Conservation (phyloP, 2,113 vertebrate genomes). For the Elachura formosa region DNA sequence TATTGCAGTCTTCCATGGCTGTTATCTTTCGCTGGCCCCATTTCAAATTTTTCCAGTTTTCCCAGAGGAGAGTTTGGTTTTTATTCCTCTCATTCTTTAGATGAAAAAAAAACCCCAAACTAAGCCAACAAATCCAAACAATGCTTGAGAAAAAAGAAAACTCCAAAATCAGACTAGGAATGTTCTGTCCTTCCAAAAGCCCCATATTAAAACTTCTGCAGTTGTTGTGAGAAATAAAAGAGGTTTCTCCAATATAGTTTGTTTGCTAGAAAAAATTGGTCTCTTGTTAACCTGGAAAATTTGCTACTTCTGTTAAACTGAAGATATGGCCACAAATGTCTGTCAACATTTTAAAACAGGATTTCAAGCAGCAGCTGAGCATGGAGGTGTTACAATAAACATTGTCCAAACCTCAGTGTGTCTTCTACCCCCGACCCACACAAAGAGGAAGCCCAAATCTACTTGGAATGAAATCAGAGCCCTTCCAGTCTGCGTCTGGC, state of each 20-base stretch:
- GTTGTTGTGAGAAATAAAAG: background rate
- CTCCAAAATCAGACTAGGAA: background rate
- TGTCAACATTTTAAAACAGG: background rate
- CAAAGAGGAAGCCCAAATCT: background rate
- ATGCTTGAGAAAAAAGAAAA: background rate
- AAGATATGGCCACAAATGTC: background rate
- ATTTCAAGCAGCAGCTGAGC: background rate
- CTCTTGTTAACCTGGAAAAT: background rate
- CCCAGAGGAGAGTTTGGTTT: background rate
- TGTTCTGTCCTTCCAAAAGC: background rate
- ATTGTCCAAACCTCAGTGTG: background rate
- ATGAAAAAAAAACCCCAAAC: background rate
- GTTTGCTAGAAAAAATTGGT: background rate
- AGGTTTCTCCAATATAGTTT: background rate
- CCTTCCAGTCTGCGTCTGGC: background rate
- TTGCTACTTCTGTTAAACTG: background rate
- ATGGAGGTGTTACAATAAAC: background rate
- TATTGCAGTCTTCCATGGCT: background rate
- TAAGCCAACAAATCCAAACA: background rate
- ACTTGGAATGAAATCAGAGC: background rate
- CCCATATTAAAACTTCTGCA: background rate
- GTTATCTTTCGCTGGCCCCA: conserved; percentile 6
- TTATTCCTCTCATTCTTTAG: background rate
- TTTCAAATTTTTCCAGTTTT: background rate
- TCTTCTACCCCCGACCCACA: background rate